phyloP scores from a whole-genome alignment of 2,113 vertebrate genomes.

The Anarhynchus alexandrinus region DNA sequence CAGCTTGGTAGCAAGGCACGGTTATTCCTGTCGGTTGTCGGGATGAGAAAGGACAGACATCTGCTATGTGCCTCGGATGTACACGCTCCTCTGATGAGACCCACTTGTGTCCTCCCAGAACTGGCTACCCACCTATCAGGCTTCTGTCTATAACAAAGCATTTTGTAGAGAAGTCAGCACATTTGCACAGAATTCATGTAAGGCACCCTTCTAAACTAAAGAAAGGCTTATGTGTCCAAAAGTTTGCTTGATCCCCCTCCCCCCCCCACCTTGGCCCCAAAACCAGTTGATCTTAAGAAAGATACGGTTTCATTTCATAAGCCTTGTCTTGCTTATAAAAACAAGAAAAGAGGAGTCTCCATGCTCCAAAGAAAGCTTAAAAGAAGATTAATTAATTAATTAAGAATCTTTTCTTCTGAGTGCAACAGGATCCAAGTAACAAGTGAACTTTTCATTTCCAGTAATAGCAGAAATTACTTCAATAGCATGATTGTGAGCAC shows the following conservation, averaged over 20 bases:
- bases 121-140: not conserved
- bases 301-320: not conserved
- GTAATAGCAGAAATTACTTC: constrained; percentile 65
- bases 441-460: constrained; percentile 68
- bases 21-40: not conserved
- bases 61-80: not conserved
- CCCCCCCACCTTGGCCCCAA: not conserved
- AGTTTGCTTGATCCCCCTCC: not conserved
- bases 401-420: constrained; percentile 51
- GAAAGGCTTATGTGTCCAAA: not conserved
- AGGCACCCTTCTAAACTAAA: not conserved
- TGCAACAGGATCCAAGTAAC: constrained; percentile 59
- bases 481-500: constrained; percentile 66
- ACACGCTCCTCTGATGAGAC: not conserved
- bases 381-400: constrained; percentile 62
- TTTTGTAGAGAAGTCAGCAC: not conserved
- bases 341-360: not conserved
- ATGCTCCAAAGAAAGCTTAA: not conserved
- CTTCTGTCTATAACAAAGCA: not conserved
- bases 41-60: not conserved
- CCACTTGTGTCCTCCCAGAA: not conserved
- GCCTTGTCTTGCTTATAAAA: not conserved
- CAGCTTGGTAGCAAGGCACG: not conserved
- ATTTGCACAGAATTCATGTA: not conserved
- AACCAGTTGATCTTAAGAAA: not conserved